Evolutionary conservation across 2,113 vertebrate species (phyloP).

Genomic region (Neoarius graeffei): DNA sequence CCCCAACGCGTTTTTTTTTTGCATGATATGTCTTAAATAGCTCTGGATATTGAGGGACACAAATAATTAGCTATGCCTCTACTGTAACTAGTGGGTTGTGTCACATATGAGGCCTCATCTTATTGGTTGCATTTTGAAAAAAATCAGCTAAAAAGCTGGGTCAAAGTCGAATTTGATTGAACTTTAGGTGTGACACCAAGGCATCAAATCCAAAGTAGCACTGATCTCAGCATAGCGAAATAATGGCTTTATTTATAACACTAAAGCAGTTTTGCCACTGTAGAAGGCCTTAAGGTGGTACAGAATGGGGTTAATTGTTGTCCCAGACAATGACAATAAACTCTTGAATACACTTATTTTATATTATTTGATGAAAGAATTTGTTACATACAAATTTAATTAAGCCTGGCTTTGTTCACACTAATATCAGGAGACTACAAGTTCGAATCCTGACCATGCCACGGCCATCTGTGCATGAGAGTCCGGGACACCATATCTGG

Average conservation of each 20-base stretch:
- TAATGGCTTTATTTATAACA: not conserved
- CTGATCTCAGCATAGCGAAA: not conserved
- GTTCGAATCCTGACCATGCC: not conserved
- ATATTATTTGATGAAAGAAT: not conserved
- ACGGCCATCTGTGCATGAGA: slow-evolving; percentile 5
- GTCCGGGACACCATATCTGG: not conserved
- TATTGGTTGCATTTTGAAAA: not conserved
- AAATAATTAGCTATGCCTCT: not conserved
- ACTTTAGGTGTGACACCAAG: not conserved
- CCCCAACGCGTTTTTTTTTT: no score
- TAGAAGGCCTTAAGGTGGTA: not conserved
- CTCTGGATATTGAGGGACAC: no score
- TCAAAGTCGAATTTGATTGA: not conserved
- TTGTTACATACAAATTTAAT: not conserved
- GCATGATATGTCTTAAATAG: no score
- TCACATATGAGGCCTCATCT: not conserved
- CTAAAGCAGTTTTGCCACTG: not conserved
- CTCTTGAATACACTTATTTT: not conserved
- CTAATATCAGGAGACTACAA: not conserved
- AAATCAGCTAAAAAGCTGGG: not conserved
- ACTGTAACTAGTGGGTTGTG: not conserved
- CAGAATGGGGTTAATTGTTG: not conserved
- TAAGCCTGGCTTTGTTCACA: not conserved
- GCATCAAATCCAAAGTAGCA: not conserved
- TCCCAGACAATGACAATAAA: not conserved